Conservation (phyloP, 2,888 invertebrate species). For the Rambutsinella grinnellia region DNA sequence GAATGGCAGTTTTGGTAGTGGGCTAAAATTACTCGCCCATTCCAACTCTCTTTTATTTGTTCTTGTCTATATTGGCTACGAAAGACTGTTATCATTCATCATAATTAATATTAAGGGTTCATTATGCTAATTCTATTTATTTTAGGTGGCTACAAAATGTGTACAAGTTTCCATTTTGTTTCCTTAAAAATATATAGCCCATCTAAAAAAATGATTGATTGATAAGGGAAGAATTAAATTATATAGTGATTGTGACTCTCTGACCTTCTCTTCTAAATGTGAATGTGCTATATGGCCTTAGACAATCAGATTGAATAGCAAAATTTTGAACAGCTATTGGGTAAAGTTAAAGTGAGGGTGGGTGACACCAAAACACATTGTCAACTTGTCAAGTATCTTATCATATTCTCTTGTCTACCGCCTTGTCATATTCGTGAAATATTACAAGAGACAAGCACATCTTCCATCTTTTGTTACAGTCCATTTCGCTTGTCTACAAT, state of each 20-base stretch:
- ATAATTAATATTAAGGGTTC: neutral
- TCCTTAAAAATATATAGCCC: neutral
- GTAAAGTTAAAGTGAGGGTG: neutral
- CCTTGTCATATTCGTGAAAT: neutral
- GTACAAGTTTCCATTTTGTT: neutral
- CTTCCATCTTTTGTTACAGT: too few species aligned
- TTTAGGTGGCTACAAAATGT: neutral
- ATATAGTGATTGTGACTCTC: neutral
- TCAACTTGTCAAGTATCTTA: neutral
- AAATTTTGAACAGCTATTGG: neutral
- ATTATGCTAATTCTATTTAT: conserved; percentile 13
- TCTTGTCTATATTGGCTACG: neutral
- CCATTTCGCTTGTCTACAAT: neutral
- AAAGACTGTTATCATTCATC: neutral
- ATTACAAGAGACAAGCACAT: neutral
- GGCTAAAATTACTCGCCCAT: neutral
- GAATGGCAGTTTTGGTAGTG: neutral
- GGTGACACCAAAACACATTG: neutral
- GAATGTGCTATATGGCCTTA: neutral
- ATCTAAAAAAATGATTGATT: neutral
- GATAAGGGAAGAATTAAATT: neutral
- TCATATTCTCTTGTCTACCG: neutral
- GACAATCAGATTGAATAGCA: neutral
- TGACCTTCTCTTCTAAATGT: neutral
- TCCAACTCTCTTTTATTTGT: neutral